Evolutionary conservation across 2,888 invertebrate genomes (phyloP).

Genomic region (Iphiclides podalirius): DNA sequence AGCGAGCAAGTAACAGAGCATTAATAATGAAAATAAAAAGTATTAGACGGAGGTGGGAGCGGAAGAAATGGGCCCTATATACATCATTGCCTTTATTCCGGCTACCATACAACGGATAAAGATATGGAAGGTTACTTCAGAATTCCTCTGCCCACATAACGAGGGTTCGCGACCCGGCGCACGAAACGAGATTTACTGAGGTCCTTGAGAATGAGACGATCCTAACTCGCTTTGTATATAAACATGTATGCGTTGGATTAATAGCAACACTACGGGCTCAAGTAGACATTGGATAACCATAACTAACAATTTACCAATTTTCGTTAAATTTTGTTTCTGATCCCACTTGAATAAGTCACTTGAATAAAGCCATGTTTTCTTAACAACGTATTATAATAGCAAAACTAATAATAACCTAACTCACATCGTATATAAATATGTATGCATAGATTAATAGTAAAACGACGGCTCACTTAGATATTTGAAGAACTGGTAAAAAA

Average conservation of each 20-base stretch:
- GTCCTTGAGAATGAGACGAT: not conserved
- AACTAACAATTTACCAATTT: too few species aligned
- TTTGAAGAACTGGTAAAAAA: too few species aligned
- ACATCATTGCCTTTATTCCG: not conserved
- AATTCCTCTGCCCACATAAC: slow-evolving; percentile 10
- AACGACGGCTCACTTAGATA: too few species aligned
- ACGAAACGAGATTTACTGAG: slow-evolving; percentile 14
- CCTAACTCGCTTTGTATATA: slow-evolving; percentile 4
- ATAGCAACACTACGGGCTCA: not conserved
- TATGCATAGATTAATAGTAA: too few species aligned
- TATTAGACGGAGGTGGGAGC: too few species aligned
- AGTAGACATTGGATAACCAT: not conserved
- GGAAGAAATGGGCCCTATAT: slow-evolving; percentile 1
- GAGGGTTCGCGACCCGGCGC: slow-evolving; percentile 11
- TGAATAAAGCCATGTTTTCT: too few species aligned
- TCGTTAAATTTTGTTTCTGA: too few species aligned
- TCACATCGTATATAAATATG: too few species aligned
- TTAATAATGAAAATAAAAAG: not conserved
- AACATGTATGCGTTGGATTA: not conserved
- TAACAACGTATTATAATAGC: too few species aligned
- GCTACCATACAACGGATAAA: not conserved
- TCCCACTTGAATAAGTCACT: too few species aligned
- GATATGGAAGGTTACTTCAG: slow-evolving; percentile 9
- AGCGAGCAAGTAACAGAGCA: not conserved
- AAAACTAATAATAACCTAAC: too few species aligned